phyloP scores from a whole-genome alignment of 2,797 vertebrate species.

The Alectoris magna region DNA sequence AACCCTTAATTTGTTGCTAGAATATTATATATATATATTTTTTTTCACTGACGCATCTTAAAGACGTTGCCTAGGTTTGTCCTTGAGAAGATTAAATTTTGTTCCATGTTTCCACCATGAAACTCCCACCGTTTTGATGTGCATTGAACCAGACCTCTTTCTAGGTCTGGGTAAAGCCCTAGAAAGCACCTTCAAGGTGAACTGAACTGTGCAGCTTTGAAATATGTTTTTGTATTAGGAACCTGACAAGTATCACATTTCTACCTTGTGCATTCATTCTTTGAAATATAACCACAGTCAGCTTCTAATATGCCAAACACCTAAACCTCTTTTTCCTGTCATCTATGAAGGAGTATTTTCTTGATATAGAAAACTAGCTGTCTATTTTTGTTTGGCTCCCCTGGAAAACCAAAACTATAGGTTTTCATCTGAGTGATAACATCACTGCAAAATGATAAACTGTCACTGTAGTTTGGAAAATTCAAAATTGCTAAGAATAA shows the following conservation, averaged over 20 bases:
- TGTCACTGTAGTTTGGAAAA: neutral
- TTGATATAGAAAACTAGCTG: neutral
- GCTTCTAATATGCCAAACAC: neutral
- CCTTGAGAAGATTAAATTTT: neutral
- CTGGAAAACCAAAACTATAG: neutral
- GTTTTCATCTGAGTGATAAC: neutral
- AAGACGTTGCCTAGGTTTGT: neutral
- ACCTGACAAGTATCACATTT: conserved; percentile 11
- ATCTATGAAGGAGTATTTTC: conserved; percentile 2
- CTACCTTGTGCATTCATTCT: neutral
- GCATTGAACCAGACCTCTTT: neutral
- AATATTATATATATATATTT: neutral
- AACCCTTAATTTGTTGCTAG: neutral
- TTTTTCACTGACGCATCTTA: neutral
- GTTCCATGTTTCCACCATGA: neutral
- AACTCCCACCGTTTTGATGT: neutral
- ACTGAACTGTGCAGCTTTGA: conserved; percentile 5
- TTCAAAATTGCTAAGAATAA: neutral
- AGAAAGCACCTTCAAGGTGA: conserved; percentile 7
- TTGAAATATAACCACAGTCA: conserved; percentile 31
- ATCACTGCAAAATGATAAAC: neutral
- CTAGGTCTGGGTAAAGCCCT: neutral
- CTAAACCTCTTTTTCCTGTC: neutral
- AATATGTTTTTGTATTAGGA: conserved; percentile 21
- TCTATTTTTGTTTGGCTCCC: neutral